Conservation (phyloP, 2,797 vertebrate species). For the Artibeus jamaicensis region DNA sequence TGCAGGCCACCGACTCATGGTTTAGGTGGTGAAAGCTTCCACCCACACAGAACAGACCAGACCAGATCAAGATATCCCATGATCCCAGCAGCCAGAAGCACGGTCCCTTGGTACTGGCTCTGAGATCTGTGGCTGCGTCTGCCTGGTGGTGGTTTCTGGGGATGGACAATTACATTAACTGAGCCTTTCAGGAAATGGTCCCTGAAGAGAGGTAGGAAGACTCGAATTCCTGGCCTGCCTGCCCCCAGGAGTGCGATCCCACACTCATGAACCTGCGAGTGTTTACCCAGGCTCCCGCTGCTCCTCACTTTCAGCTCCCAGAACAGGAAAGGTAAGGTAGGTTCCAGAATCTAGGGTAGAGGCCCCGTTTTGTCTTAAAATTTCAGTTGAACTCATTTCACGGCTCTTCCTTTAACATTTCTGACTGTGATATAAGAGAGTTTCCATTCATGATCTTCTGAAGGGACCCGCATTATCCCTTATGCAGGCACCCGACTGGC, state of each 20-base stretch:
- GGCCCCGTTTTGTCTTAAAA: not conserved
- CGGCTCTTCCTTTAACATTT: not conserved
- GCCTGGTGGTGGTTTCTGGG: constrained; percentile 63
- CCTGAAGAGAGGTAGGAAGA: constrained; percentile 76
- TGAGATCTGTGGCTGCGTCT: constrained; percentile 74
- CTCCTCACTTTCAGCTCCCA: not conserved
- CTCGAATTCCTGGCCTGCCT: constrained; percentile 74
- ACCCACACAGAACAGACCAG: not conserved
- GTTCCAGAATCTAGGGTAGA: not conserved
- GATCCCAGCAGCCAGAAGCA: constrained; percentile 13
- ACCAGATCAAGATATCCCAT: constrained; percentile 30
- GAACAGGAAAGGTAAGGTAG: not conserved
- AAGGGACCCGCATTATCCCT: not conserved
- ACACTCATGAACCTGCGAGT: constrained; percentile 69
- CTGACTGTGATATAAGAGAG: not conserved
- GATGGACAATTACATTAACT: constrained; percentile 79
- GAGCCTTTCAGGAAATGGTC: constrained; percentile 78
- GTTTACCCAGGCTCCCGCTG: constrained; percentile 47
- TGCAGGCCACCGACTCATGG: not conserved
- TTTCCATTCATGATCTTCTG: not conserved
- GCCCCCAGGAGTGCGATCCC: constrained; percentile 66
- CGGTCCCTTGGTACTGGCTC: constrained; percentile 49
- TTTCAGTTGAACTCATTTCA: not conserved
- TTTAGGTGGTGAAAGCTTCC: not conserved
- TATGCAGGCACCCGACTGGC: fast-evolving